These are phyloP conservation scores for Jaculus jaculus DNA, from an alignment of 2,113 vertebrate genomes.

Conservation along the genomic window DNA sequence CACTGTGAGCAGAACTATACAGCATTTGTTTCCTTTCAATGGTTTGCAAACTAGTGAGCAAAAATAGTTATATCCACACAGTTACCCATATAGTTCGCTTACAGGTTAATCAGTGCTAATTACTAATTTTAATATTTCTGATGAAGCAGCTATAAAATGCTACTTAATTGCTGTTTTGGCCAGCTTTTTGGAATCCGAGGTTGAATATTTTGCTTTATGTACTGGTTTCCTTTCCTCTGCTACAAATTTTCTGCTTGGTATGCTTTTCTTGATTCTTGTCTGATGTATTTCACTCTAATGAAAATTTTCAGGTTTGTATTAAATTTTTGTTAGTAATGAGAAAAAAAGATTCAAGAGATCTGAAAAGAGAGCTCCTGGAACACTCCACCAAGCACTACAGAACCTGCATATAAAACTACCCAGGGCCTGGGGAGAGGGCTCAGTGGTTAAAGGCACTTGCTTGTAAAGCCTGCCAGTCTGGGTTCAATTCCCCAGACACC, in stretches of 20 bases:
- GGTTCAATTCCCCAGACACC: too few relatives aligned
- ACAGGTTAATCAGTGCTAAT: background rate
- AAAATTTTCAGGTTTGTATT: slow-evolving; percentile 48
- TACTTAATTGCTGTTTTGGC: slow-evolving; percentile 24
- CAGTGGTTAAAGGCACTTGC: too few relatives aligned
- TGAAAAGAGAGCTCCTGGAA: background rate
- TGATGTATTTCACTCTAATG: slow-evolving; percentile 28
- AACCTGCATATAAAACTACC: background rate
- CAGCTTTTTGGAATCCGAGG: slow-evolving; percentile 9
- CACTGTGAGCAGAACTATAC: background rate
- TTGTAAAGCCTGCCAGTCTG: too few relatives aligned
- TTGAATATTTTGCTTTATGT: slow-evolving; percentile 46
- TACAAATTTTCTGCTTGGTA: slow-evolving; percentile 25
- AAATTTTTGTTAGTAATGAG: slow-evolving; percentile 52
- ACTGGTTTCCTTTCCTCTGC: slow-evolving; percentile 36
- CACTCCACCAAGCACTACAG: background rate
- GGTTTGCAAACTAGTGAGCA: slow-evolving; percentile 1
- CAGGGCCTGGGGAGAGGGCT: too few relatives aligned
- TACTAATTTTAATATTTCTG: slow-evolving; percentile 36
- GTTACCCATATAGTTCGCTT: background rate
- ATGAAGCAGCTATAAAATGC: slow-evolving; percentile 30
- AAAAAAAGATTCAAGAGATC: background rate
- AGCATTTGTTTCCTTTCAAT: background rate
- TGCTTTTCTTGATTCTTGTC: slow-evolving; percentile 41
- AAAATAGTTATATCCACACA: background rate